Evolutionary conservation across 2,113 vertebrate genomes (phyloP).

Genomic region (Dendropsophus ebraccatus): DNA sequence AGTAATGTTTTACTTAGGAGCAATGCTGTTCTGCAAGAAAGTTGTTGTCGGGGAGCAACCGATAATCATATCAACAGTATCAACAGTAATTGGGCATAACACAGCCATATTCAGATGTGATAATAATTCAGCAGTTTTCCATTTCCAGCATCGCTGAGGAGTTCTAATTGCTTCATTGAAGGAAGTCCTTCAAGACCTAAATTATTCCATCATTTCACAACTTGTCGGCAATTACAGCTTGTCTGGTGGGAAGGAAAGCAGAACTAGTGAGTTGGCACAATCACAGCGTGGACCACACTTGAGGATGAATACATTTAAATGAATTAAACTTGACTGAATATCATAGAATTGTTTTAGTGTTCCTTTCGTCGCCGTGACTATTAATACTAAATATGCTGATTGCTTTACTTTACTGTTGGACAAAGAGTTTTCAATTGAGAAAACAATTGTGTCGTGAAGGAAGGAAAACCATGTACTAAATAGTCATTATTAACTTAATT

Average conservation of each 20-base stretch:
- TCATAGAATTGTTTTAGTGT: background rate
- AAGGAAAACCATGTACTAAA: background rate
- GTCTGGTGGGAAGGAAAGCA: conserved; percentile 26
- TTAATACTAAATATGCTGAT: background rate
- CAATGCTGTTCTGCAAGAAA: background rate
- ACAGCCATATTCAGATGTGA: background rate
- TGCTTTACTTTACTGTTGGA: background rate
- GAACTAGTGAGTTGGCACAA: conserved; percentile 20
- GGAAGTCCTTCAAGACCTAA: conserved; percentile 21
- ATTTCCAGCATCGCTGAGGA: background rate
- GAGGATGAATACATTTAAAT: conserved; percentile 16
- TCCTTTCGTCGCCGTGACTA: background rate
- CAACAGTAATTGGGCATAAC: background rate
- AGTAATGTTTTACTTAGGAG: too few relatives aligned
- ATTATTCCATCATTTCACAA: conserved; percentile 32
- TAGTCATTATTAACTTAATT: background rate
- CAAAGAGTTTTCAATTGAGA: background rate
- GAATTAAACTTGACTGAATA: conserved; percentile 12
- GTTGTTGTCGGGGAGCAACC: background rate
- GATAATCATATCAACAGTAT: background rate
- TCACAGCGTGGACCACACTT: conserved; percentile 29
- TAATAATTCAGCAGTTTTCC: background rate
- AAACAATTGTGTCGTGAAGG: background rate
- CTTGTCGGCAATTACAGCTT: conserved; percentile 2
- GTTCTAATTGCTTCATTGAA: conserved; percentile 9